Conservation (phyloP, 2,797 vertebrate genomes). For the Varecia variegata region DNA sequence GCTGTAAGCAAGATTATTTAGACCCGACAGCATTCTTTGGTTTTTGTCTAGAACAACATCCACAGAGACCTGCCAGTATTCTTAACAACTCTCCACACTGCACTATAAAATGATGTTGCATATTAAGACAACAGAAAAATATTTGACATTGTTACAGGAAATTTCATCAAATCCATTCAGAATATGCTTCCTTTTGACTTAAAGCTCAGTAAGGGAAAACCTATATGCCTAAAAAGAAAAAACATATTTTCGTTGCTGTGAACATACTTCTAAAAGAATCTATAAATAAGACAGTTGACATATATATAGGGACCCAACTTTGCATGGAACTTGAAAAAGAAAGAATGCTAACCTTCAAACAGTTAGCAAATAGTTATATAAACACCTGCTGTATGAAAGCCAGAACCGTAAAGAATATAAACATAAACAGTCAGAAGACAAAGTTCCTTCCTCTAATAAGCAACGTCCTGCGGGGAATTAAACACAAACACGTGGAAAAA, state of each 20-base stretch:
- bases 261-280: constrained; percentile 3
- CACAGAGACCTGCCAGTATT: not conserved
- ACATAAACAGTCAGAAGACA: not conserved
- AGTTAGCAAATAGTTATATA: constrained; percentile 19
- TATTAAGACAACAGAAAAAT: not conserved
- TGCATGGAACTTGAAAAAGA: not conserved
- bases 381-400: not conserved
- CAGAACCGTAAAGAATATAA: not conserved
- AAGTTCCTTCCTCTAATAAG: not conserved
- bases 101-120: not conserved
- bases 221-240: not conserved
- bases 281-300: not conserved
- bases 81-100: not conserved
- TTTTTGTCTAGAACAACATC: too few species aligned
- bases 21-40: not conserved
- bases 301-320: constrained; percentile 3
- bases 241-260: not conserved
- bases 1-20: not conserved
- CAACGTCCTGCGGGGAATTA: not conserved
- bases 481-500: not conserved
- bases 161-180: not conserved
- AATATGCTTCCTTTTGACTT: not conserved
- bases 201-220: not conserved
- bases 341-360: not conserved
- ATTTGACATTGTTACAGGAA: not conserved